These are phyloP conservation scores for Caradrina clavipalpis DNA, from an alignment of 2,888 invertebrate genomes.

Conservation along the genomic window DNA sequence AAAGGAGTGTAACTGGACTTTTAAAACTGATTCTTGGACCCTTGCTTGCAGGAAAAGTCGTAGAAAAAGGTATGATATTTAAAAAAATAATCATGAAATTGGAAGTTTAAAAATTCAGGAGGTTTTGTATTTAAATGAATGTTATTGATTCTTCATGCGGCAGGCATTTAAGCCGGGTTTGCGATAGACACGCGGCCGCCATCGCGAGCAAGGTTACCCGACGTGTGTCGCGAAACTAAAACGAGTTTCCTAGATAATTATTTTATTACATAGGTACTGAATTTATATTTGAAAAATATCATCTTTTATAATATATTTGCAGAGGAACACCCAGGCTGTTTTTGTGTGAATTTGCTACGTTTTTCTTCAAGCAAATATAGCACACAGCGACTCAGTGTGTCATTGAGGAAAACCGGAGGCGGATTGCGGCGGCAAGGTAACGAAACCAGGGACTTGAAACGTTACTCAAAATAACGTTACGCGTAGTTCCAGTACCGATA, in stretches of 20 bases:
- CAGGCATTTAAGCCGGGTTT: constrained; percentile 59
- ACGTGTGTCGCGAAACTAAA: constrained; percentile 44
- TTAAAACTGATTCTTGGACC: constrained; percentile 51
- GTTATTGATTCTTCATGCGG: constrained; percentile 62
- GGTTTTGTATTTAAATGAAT: constrained; percentile 61
- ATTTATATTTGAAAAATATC: background rate
- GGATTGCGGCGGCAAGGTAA: constrained; percentile 62
- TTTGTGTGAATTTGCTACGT: background rate
- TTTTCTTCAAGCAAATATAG: constrained; percentile 15
- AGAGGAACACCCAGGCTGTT: background rate
- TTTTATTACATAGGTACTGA: background rate
- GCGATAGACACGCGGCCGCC: constrained; percentile 69
- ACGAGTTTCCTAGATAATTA: background rate
- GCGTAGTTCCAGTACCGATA: no score
- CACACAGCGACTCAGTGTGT: constrained; percentile 30
- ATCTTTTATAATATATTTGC: background rate
- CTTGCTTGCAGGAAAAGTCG: constrained; percentile 56
- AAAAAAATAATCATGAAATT: constrained; percentile 53
- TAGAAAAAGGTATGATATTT: constrained; percentile 43
- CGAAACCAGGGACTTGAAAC: no score
- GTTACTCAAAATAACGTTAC: no score
- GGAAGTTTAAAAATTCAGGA: constrained; percentile 63
- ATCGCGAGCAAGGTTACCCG: constrained; percentile 76
- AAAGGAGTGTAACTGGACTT: background rate
- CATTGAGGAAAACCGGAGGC: constrained; percentile 58